Base-by-base conservation (phyloP, 2,888 invertebrate species). In the Ochropacha duplaris region DNA sequence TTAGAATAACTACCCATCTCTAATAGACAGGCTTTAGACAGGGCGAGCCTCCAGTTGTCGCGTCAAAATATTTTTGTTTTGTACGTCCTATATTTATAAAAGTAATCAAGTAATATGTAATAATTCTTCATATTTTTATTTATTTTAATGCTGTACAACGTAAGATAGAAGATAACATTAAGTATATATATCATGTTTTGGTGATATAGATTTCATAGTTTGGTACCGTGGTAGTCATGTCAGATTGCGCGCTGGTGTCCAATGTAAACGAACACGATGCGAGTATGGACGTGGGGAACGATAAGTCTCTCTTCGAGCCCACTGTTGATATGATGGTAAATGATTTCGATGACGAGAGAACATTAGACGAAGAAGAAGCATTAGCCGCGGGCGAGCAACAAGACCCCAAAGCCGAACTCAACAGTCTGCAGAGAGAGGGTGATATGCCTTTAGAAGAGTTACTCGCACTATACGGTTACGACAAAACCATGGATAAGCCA, bases 341-440 rank as follows among this genome's bases (percentile, higher is more conserved):
- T 95, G 99, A 99, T 90, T 98, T 97, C 91, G 99, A 99, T 88
- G 99, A 99, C 93, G 99, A 99, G 86, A 95, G 97, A 84, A 99
- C 99, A 63, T 87, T 99, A 83, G 99, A 98, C 86, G 99, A 99
- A 93, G 99, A 99, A 94, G 99, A 99, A 94, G 98, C 98, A 54
- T 90, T 98, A 84, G 98, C 98, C 71, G 97, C 97, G 74, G 96
- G 96, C 65, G 97, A 97, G 89, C 92, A 94, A 54, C 95, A 96
- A 74, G 98, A 98, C 87, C 96, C 97, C 54, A 95, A 96, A 77
- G 97, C 97, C 76, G 99, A 99, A 90, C 94, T 99, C 54, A 96
- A 96, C 72, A 97, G 96, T 82, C 93, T 99, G 64, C 97, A 98
- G 84, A 96, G 96, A 94, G 98, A 98, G 90, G 96, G 98, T 85